Evolutionary conservation across 2,113 vertebrate species (phyloP).

Genomic region (Saimiri boliviensis): DNA sequence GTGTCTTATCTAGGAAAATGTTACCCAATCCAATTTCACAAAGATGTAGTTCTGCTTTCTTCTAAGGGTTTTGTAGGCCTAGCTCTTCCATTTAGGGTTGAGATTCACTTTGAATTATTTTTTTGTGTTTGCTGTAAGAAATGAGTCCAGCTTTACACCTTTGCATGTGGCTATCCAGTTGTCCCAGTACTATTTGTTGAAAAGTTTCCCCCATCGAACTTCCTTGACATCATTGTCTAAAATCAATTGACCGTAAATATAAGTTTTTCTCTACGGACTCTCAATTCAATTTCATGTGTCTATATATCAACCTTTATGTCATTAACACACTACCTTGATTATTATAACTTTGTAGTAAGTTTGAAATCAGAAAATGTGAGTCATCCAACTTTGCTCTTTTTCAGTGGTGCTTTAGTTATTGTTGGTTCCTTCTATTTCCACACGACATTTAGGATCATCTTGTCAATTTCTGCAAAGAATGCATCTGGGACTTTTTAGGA

Average conservation of each 20-base stretch:
- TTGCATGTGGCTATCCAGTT: not conserved
- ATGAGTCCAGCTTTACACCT: not conserved
- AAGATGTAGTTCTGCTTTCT: not conserved
- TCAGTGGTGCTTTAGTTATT: no score
- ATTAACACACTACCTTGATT: no score
- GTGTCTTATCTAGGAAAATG: not conserved
- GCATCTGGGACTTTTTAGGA: not conserved
- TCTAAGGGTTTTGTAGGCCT: not conserved
- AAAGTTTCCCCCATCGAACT: not conserved
- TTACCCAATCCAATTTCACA: not conserved
- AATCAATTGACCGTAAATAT: not conserved
- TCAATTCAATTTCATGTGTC: not conserved
- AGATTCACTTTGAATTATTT: not conserved
- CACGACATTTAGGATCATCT: no score
- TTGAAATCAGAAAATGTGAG: no score
- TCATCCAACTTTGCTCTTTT: no score
- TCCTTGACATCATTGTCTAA: not conserved
- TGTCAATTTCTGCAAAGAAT: not conserved
- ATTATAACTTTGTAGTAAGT: no score
- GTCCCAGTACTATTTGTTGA: not conserved
- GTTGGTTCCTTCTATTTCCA: no score
- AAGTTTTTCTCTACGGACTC: not conserved
- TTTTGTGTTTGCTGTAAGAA: not conserved
- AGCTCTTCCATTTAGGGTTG: not conserved
- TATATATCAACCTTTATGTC: no score